These are phyloP conservation scores for Dryadula phaetusa DNA, from an alignment of 2,888 invertebrate genomes.

Conservation along the genomic window DNA sequence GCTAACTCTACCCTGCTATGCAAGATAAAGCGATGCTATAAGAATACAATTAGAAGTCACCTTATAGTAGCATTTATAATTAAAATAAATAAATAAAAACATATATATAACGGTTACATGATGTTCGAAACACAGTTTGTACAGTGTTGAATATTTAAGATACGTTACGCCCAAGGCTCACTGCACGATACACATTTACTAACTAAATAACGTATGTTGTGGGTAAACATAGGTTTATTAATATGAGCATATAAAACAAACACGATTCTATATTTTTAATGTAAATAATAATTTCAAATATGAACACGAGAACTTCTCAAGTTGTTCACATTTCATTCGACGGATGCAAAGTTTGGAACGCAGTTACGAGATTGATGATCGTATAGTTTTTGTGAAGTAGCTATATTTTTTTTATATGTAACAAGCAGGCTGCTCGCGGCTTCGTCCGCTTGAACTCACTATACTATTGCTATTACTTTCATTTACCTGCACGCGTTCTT, in stretches of 20 bases:
- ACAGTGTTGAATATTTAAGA: conserved; percentile 20
- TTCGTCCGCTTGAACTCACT: too few relatives aligned
- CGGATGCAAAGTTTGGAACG: not conserved
- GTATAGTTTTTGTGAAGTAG: too few relatives aligned
- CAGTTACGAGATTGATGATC: too few relatives aligned
- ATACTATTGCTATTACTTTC: too few relatives aligned
- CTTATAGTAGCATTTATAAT: too few relatives aligned
- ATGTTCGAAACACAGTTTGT: conserved; percentile 1
- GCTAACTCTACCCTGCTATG: too few relatives aligned
- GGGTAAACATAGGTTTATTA: not conserved
- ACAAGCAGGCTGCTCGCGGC: too few relatives aligned
- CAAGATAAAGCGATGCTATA: too few relatives aligned
- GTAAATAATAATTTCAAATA: not conserved
- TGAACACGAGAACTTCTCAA: not conserved
- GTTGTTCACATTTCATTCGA: not conserved
- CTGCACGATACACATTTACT: conserved; percentile 3
- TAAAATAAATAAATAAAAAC: not conserved
- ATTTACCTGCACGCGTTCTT: too few relatives aligned
- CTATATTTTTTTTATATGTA: too few relatives aligned
- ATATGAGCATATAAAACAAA: conserved; percentile 9
- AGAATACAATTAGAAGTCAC: too few relatives aligned
- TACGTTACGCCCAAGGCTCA: conserved; percentile 4
- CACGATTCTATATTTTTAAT: not conserved
- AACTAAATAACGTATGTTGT: conserved; percentile 14
- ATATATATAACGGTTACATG: not conserved